Evolutionary conservation across 2,888 invertebrate genomes (phyloP).

Genomic region (Pristionchus japonicus): DNA sequence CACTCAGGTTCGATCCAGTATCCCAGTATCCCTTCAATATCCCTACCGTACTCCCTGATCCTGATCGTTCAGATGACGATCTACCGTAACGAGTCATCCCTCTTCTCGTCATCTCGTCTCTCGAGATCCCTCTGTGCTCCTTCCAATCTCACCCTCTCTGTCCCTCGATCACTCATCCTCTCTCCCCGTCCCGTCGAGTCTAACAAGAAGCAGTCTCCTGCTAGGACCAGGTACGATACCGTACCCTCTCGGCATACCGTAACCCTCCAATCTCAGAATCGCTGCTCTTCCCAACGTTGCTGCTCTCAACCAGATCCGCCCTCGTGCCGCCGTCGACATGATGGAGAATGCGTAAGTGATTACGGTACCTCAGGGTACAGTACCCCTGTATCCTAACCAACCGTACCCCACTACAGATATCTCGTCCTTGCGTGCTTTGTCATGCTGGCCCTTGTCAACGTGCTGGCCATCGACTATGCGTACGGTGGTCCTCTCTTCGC

Average conservation of each 20-base stretch:
- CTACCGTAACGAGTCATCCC: background rate
- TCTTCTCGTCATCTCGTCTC: background rate
- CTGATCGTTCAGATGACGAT: background rate
- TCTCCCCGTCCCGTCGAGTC: background rate
- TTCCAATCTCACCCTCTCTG: background rate
- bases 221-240: background rate
- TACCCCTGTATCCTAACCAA: constrained; percentile 25
- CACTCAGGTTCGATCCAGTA: background rate
- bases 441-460: constrained; percentile 18
- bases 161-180: background rate
- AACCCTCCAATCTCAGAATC: background rate
- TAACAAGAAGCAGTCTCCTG: background rate
- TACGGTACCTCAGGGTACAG: background rate
- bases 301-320: background rate
- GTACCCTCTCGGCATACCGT: background rate
- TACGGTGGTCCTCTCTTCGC: constrained; percentile 34
- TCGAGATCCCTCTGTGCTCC: background rate
- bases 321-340: background rate
- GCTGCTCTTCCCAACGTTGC: background rate
- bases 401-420: too few species aligned
- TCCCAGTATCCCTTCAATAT: background rate
- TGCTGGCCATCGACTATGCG: constrained; percentile 36
- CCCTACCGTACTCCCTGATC: background rate
- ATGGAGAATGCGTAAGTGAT: constrained; percentile 17
- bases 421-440: constrained; percentile 28